phyloP scores from a whole-genome alignment of 1,140 invertebrate genomes.

The Aleiodes sp. region DNA sequence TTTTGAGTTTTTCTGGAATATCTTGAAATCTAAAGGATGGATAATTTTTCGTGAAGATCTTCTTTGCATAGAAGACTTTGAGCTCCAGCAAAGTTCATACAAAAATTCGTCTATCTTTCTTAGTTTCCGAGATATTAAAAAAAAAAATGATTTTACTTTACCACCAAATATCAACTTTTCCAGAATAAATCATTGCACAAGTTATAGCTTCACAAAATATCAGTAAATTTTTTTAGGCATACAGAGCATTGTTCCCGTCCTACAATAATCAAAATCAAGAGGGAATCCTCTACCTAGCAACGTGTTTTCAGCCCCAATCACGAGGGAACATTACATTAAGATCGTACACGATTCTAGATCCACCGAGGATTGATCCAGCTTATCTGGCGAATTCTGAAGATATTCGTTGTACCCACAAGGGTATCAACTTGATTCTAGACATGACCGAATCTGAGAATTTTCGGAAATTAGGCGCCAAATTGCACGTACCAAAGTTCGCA shows the following conservation, averaged over 20 bases:
- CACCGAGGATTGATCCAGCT: conserved; percentile 80
- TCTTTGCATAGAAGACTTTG: no score
- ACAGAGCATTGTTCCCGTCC: conserved; percentile 73
- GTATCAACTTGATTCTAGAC: conserved; percentile 71
- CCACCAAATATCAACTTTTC: no score
- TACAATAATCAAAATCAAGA: conserved; percentile 71
- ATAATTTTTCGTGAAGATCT: no score
- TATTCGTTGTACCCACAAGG: conserved; percentile 71
- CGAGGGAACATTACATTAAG: conserved; percentile 71
- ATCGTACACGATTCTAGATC: conserved; percentile 68
- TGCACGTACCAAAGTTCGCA: conserved; percentile 73
- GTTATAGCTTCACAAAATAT: no score
- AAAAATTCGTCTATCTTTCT: no score
- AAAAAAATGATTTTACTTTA: no score
- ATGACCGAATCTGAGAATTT: conserved; percentile 70
- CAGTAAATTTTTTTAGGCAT: conserved; percentile 69
- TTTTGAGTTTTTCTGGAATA: no score
- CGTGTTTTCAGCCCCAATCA: conserved; percentile 74
- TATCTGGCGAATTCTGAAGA: conserved; percentile 73
- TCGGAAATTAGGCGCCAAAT: conserved; percentile 68
- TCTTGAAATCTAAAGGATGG: no score
- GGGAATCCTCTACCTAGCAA: conserved; percentile 74
- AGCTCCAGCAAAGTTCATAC: no score
- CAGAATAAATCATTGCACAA: no score
- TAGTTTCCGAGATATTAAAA: no score